phyloP scores from a whole-genome alignment of 2,797 vertebrate species.

The Oophaga sylvatica region DNA sequence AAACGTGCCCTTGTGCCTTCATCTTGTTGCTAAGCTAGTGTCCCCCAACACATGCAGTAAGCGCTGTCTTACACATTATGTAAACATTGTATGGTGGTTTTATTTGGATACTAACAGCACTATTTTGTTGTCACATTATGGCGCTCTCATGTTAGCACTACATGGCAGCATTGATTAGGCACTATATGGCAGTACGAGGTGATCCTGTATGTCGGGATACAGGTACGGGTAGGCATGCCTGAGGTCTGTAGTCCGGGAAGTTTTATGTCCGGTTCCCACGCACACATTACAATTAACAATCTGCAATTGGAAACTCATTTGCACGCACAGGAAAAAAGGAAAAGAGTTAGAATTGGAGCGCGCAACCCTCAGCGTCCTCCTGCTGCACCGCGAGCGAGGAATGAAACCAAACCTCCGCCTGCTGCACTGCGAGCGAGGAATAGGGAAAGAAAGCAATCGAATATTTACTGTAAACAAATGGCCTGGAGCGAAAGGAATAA shows the following conservation, averaged over 20 bases:
- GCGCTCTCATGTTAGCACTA: too few species aligned
- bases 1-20: too few species aligned
- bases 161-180: too few species aligned
- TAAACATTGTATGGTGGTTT: too few species aligned
- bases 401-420: constrained; percentile 1
- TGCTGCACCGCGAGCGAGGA: background rate
- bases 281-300: constrained; percentile 31
- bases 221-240: background rate
- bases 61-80: too few species aligned
- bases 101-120: too few species aligned
- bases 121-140: too few species aligned
- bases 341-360: background rate
- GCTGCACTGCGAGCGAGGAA: background rate
- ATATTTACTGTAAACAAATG: constrained; percentile 49
- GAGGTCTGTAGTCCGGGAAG: background rate
- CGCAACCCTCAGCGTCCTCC: background rate
- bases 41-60: too few species aligned
- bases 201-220: background rate
- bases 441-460: constrained; percentile 40
- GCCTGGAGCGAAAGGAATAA: constrained; percentile 34
- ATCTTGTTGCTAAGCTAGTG: too few species aligned
- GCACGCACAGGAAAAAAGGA: background rate
- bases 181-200: background rate
- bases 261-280: background rate
- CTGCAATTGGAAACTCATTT: constrained; percentile 24